Evolutionary conservation across 2,797 vertebrate species (phyloP).

Genomic region (Acanthornis magna): DNA sequence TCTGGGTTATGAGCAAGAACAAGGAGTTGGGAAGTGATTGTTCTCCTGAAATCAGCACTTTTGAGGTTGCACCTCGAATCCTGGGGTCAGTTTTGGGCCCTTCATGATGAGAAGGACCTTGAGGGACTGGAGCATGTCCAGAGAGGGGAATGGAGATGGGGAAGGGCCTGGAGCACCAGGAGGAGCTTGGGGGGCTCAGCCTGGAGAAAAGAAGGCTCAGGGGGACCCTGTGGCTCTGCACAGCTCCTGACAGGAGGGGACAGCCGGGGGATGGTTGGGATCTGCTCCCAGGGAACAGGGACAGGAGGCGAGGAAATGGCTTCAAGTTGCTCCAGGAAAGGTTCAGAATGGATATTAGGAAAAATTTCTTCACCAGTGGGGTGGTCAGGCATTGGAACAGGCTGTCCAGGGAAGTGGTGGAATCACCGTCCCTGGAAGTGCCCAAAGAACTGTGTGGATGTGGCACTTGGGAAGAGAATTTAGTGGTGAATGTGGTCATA

Average conservation of each 20-base stretch:
- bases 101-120: not conserved
- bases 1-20: not conserved
- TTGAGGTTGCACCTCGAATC: not conserved
- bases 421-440: not conserved
- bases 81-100: not conserved
- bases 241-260: not conserved
- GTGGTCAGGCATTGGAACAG: not conserved
- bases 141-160: rapidly evolving
- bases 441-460: not conserved
- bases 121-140: rapidly evolving
- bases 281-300: not conserved
- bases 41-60: no score
- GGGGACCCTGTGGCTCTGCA: not conserved
- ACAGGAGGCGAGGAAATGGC: not conserved
- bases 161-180: not conserved
- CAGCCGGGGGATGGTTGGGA: rapidly evolving
- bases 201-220: not conserved
- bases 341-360: not conserved
- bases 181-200: not conserved
- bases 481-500: rapidly evolving
- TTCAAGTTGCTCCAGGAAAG: not conserved
- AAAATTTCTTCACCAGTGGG: not conserved
- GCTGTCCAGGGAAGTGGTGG: not conserved
- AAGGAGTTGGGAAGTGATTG: not conserved
- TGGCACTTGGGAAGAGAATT: rapidly evolving